Percentiles rank a stretch among this genome's conserved stretches.
Conservation (phyloP, 2,113 vertebrate genomes). For the Thunnus maccoyii region DNA sequence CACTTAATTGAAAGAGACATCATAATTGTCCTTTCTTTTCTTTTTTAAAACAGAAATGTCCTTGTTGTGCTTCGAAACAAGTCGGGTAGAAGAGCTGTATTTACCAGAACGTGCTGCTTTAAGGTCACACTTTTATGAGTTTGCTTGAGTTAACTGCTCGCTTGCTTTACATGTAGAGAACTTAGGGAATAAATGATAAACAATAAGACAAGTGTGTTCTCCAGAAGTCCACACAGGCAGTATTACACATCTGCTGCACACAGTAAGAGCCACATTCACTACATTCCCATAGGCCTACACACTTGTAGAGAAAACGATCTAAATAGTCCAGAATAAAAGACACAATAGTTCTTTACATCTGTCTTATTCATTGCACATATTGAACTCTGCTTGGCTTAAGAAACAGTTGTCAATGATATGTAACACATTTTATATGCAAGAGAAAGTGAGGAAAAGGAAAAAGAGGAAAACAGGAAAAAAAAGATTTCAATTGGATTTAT, state of each 20-base stretch:
- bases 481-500: conserved; percentile 29
- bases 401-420: not conserved
- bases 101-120: conserved; percentile 37
- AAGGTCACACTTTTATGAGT: conserved; percentile 46
- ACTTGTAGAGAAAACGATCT: not conserved
- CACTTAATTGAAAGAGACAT: conserved; percentile 67
- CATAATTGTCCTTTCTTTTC: conserved; percentile 31
- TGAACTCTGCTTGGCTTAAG: not conserved
- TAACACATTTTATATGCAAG: conserved; percentile 3
- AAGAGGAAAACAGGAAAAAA: not conserved
- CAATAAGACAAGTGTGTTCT: not conserved
- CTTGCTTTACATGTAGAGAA: conserved; percentile 33
- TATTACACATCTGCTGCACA: conserved; percentile 6
- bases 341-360: conserved; percentile 4
- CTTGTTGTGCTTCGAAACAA: conserved; percentile 43
- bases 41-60: conserved; percentile 42
- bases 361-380: not conserved
- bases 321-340: conserved; percentile 11
- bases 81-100: conserved; percentile 10
- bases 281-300: not conserved
- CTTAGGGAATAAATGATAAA: conserved; percentile 15
- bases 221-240: conserved; percentile 18
- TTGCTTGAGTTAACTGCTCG: conserved; percentile 27
- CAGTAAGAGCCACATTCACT: not conserved
- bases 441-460: not conserved